These are phyloP conservation scores for Drosophila setosimentum DNA, from an alignment of 2,888 invertebrate genomes.

Conservation along the genomic window DNA sequence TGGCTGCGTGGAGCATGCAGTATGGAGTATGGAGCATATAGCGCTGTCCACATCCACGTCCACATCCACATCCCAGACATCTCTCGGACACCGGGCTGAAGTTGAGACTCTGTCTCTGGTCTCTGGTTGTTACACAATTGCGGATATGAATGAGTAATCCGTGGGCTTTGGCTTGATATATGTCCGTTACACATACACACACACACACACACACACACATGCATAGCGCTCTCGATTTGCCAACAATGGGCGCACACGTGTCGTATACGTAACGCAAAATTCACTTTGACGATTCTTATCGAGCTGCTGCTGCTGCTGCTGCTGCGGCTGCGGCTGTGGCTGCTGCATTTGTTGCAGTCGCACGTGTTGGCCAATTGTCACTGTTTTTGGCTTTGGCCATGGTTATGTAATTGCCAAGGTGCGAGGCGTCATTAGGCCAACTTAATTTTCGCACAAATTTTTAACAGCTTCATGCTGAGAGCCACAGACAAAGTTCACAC, in stretches of 20 bases:
- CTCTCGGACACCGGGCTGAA: constrained; percentile 8
- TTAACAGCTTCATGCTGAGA: constrained; percentile 74
- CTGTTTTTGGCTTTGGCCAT: constrained; percentile 21
- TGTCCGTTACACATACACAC: constrained; percentile 60
- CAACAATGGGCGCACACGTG: constrained; percentile 73
- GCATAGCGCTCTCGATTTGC: constrained; percentile 6
- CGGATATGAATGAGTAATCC: constrained; percentile 81
- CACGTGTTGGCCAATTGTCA: constrained; percentile 54
- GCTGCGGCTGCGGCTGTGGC: constrained; percentile 1
- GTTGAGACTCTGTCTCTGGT: constrained; percentile 8
- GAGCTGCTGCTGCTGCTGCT: constrained; percentile 9
- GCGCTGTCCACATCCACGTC: constrained; percentile 18
- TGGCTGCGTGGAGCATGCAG: constrained; percentile 62
- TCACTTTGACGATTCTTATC: constrained; percentile 72
- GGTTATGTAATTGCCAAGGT: constrained; percentile 59
- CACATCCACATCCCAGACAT: constrained; percentile 24
- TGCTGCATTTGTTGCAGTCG: constrained; percentile 2
- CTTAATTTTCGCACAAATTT: constrained; percentile 74
- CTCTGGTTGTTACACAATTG: constrained; percentile 72
- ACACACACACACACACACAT: constrained; percentile 6
- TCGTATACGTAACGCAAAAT: constrained; percentile 78
- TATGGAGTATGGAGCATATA: neutral
- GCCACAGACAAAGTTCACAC: constrained; percentile 33
- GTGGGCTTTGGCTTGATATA: constrained; percentile 80
- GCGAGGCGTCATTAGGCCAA: constrained; percentile 68